phyloP scores from a whole-genome alignment of 2,888 invertebrate species.

The Lymantria dispar region DNA sequence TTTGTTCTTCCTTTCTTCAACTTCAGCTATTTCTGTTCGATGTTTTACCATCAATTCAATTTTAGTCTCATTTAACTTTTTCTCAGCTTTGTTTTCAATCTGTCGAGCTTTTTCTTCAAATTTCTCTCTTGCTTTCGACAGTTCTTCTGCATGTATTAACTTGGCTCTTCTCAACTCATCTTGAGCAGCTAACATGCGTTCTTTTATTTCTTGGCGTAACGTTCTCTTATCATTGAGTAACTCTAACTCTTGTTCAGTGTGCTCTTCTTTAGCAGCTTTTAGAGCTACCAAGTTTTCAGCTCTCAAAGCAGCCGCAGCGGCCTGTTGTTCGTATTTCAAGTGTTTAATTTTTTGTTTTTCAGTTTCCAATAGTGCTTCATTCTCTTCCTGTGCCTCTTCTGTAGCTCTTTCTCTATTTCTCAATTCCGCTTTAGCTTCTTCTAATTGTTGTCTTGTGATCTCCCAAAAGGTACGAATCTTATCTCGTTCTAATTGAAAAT shows the following conservation, averaged over 20 bases:
- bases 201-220: constrained; percentile 85
- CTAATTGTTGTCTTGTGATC: constrained; percentile 93
- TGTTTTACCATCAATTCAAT: constrained; percentile 88
- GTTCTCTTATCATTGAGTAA: constrained; percentile 88
- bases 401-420: constrained; percentile 89
- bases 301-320: constrained; percentile 90
- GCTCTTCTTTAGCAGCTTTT: constrained; percentile 92
- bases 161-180: constrained; percentile 88
- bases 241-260: constrained; percentile 88
- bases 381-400: constrained; percentile 93
- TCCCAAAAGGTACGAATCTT: constrained; percentile 98
- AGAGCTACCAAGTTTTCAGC: constrained; percentile 92
- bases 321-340: constrained; percentile 95
- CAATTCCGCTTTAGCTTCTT: constrained; percentile 89
- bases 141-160: constrained; percentile 88
- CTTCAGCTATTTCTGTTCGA: constrained; percentile 92
- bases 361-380: constrained; percentile 93
- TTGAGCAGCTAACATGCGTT: constrained; percentile 86
- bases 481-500: constrained; percentile 96
- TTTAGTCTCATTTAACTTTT: constrained; percentile 87
- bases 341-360: constrained; percentile 97
- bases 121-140: constrained; percentile 82
- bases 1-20: constrained; percentile 95
- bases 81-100: constrained; percentile 84
- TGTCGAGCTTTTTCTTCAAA: constrained; percentile 77